Evolutionary conservation across 2,888 invertebrate genomes (phyloP).

Genomic region (Lamproptera curius): DNA sequence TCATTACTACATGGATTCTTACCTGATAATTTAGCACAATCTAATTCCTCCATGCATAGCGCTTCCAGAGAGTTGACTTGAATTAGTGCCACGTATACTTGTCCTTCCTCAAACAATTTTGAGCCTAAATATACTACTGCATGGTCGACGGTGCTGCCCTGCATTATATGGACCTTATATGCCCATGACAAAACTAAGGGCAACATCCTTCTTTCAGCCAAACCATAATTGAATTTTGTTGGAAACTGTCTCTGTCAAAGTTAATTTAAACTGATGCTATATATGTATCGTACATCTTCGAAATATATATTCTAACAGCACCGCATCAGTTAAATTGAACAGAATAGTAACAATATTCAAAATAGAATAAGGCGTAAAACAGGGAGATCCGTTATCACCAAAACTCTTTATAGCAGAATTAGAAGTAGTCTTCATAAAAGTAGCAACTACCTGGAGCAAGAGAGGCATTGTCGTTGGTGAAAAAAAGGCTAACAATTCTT

Average conservation of each 20-base stretch:
- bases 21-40: slow-evolving; percentile 26
- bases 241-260: neutral
- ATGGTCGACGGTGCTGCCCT: neutral
- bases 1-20: slow-evolving; percentile 20
- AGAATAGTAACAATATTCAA: too few relatives aligned
- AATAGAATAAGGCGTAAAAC: too few relatives aligned
- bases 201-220: neutral
- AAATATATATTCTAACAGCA: too few relatives aligned
- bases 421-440: too few relatives aligned
- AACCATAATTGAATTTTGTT: neutral
- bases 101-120: neutral
- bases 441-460: too few relatives aligned
- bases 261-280: too few relatives aligned
- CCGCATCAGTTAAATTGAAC: too few relatives aligned
- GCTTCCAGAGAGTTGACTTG: slow-evolving; percentile 14
- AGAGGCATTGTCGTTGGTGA: too few relatives aligned
- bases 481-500: too few relatives aligned
- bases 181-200: neutral
- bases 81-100: neutral
- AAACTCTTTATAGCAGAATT: too few relatives aligned
- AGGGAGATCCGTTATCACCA: too few relatives aligned
- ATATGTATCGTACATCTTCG: too few relatives aligned
- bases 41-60: slow-evolving; percentile 30
- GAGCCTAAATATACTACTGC: neutral
- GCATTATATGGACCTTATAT: neutral